Evolutionary conservation across 2,888 invertebrate species (phyloP).

Genomic region (Mythimna loreyi): DNA sequence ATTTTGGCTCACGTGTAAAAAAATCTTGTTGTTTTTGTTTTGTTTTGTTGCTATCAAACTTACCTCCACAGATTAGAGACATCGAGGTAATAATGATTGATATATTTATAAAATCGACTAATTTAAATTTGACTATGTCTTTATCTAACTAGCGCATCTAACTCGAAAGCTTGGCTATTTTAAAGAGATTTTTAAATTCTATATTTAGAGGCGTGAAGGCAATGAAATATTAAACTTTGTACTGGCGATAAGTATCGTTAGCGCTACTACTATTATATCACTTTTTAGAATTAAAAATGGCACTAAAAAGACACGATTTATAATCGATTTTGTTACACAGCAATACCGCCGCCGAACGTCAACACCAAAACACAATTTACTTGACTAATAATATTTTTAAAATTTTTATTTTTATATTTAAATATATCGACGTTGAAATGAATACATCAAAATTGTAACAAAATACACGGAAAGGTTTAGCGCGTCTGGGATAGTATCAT

Average conservation of each 20-base stretch:
- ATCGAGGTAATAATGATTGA: slow-evolving; percentile 73
- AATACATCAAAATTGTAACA: slow-evolving; percentile 74
- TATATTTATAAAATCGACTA: slow-evolving; percentile 70
- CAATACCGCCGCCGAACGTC: slow-evolving; percentile 69
- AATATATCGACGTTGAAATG: slow-evolving; percentile 67
- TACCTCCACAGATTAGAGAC: slow-evolving; percentile 89
- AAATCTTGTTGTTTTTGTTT: slow-evolving; percentile 43
- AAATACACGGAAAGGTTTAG: slow-evolving; percentile 82
- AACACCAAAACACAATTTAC: slow-evolving; percentile 57
- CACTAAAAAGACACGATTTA: slow-evolving; percentile 90
- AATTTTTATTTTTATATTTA: slow-evolving; percentile 42
- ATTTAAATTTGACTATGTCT: slow-evolving; percentile 64
- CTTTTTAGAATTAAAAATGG: slow-evolving; percentile 84
- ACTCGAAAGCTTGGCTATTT: slow-evolving; percentile 77
- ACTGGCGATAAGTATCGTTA: slow-evolving; percentile 85
- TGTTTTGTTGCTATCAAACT: slow-evolving; percentile 67
- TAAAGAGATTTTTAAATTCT: slow-evolving; percentile 69
- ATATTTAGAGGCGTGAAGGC: slow-evolving; percentile 86
- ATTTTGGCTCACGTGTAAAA: slow-evolving; percentile 62
- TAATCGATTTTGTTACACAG: slow-evolving; percentile 73
- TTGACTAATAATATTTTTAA: slow-evolving; percentile 36
- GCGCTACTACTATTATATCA: slow-evolving; percentile 79
- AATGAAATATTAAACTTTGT: slow-evolving; percentile 87
- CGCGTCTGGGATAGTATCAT: slow-evolving; percentile 74
- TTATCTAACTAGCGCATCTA: slow-evolving; percentile 84